These are phyloP conservation scores for Drosophila pegasa DNA, from an alignment of 2,888 invertebrate species.

Conservation along the genomic window DNA sequence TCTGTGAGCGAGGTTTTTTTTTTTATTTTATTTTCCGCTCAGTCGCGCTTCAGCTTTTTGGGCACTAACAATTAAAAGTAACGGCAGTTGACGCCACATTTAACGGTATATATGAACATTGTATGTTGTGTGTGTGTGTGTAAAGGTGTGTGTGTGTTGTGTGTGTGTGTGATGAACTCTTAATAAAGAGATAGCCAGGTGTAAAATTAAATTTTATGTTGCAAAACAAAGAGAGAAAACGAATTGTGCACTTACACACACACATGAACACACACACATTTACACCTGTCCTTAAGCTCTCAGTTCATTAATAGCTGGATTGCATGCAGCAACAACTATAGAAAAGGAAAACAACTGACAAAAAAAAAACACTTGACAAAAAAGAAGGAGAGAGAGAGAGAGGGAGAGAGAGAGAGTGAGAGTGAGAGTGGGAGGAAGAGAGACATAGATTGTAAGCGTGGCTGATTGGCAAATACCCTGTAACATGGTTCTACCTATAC, in stretches of 20 bases:
- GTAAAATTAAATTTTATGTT: conserved; percentile 75
- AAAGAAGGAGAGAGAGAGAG: not conserved
- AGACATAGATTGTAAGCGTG: not conserved
- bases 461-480: not conserved
- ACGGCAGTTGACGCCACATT: conserved; percentile 67
- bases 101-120: conserved; percentile 56
- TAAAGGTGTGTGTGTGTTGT: conserved; percentile 3
- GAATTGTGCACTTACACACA: conserved; percentile 1
- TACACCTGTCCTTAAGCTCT: conserved; percentile 49
- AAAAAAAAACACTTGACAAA: conserved; percentile 30
- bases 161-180: conserved; percentile 49
- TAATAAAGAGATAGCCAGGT: conserved; percentile 63
- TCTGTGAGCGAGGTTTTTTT: conserved; percentile 12
- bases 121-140: not conserved
- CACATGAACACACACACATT: not conserved
- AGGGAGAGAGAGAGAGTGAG: not conserved
- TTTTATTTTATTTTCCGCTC: conserved; percentile 20
- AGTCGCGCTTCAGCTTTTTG: conserved; percentile 58
- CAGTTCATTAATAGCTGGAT: conserved; percentile 57
- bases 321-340: conserved; percentile 30
- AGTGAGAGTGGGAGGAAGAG: not conserved
- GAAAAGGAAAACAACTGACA: conserved; percentile 15
- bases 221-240: conserved; percentile 16
- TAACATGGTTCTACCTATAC: not conserved
- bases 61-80: conserved; percentile 75